Conservation (phyloP, 1,140 invertebrate genomes). For the Habropoda laboriosa region DNA sequence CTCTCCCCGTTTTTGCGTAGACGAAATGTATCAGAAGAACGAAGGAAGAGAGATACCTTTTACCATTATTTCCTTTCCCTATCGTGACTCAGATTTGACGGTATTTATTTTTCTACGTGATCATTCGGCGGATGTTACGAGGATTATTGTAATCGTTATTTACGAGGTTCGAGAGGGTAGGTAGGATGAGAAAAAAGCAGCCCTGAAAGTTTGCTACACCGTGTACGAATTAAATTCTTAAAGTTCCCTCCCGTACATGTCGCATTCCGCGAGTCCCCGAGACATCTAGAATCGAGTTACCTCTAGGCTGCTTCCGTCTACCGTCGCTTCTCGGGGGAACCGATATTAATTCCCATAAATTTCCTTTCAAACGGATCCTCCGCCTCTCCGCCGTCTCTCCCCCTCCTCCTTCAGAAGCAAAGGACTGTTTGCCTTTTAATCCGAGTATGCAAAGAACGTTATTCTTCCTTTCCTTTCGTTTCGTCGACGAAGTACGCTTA, state of each 20-base stretch:
- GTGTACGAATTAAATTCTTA: conserved; percentile 82
- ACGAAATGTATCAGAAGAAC: too few relatives aligned
- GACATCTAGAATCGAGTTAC: conserved; percentile 59
- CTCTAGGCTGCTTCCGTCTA: conserved; percentile 3
- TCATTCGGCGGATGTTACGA: too few relatives aligned
- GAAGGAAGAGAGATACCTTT: too few relatives aligned
- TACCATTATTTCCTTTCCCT: too few relatives aligned
- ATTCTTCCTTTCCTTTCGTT: conserved; percentile 74
- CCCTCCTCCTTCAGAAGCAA: conserved; percentile 15
- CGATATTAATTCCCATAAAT: conserved; percentile 83
- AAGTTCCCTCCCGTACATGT: conserved; percentile 79
- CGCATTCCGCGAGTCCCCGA: conserved; percentile 79
- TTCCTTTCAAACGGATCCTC: conserved; percentile 80
- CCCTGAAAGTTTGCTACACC: not conserved
- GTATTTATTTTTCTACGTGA: too few relatives aligned
- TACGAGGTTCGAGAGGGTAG: not conserved
- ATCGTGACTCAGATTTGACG: too few relatives aligned
- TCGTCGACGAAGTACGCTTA: conserved; percentile 28
- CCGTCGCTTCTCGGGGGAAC: conserved; percentile 72
- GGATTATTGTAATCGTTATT: too few relatives aligned
- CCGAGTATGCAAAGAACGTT: conserved; percentile 80
- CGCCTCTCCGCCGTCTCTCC: not conserved
- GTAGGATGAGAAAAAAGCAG: conserved; percentile 12
- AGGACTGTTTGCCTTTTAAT: conserved; percentile 79
- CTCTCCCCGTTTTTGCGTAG: not conserved